These are phyloP conservation scores for Apodemia hepburni DNA, from an alignment of 2,888 invertebrate genomes.

Conservation along the genomic window DNA sequence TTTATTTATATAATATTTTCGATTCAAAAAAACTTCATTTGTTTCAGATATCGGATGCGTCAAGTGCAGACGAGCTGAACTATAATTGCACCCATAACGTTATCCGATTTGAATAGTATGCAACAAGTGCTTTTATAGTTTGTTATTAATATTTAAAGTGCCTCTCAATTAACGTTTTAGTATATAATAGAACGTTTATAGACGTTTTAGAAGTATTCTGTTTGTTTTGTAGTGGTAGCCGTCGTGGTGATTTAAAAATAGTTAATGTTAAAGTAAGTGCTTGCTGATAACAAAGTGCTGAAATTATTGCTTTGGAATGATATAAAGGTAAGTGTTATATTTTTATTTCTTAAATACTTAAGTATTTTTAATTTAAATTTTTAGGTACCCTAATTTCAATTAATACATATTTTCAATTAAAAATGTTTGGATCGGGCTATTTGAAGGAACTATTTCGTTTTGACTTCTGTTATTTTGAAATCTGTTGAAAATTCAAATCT, in stretches of 20 bases:
- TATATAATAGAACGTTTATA: not conserved
- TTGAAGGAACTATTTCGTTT: too few species aligned
- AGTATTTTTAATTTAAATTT: too few species aligned
- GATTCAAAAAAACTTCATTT: not conserved
- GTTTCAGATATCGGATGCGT: constrained; percentile 17
- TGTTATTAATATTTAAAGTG: constrained; percentile 15
- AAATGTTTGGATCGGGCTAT: too few species aligned
- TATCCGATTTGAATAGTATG: not conserved
- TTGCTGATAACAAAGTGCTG: not conserved
- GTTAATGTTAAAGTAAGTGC: not conserved
- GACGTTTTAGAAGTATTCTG: not conserved
- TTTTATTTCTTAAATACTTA: not conserved
- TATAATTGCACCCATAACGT: not conserved
- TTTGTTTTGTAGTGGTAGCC: not conserved
- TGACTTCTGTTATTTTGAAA: too few species aligned
- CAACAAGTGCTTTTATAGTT: constrained; percentile 20
- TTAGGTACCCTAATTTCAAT: too few species aligned
- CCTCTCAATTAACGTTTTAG: constrained; percentile 14
- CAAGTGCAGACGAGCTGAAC: constrained; percentile 4
- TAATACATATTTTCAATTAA: too few species aligned
- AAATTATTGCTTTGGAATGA: not conserved
- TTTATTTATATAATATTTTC: not conserved
- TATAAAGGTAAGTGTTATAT: not conserved
- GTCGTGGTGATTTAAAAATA: not conserved
- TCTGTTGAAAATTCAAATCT: too few species aligned